Evolutionary conservation across 92 coral and sea anemone species (phyloP), one percentile per base, ranked within the genome.

Genomic region (Siderastrea radians): DNA sequence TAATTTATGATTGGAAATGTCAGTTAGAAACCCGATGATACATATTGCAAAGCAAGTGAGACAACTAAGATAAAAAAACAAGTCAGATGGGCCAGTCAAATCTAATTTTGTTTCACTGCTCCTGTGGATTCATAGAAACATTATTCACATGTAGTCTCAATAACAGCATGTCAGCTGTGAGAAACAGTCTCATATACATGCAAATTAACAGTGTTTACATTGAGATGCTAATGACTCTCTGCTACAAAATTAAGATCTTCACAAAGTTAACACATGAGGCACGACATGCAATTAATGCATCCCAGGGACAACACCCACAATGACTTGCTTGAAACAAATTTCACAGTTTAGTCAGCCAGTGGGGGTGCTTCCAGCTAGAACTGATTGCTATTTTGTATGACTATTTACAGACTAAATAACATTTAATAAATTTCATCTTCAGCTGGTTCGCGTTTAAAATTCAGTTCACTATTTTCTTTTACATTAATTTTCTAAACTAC

Each of bases 1-100:
- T 64, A 66, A 80, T 80, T 78, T 5, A 67, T 67, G 64, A 51
- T 43, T 38, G 52, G 75, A 51, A 66, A 64, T 65, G 59, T 62
- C 63, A 79, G 60, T 61, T 61, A 19, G 17, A 47, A 65, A 26
- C 19, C 70, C 47, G 1, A 53, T 16, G 55, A 10, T 3, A 48
- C 61, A 46, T 3, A 6, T 4, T 65, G 64, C 68, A 43, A 46
- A 75, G 8, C 38, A 4, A 45, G 10, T 26, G 16, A 61, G 16
- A 61, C 66, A 61, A 59, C 11, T 7, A 13, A 5, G 16, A 17
- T 61, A 13, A 17, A 13, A 61, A 53, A 61, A 13, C 17, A 13
- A 3, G 26, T 13, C 14, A 61, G 3, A 13, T 61, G 66, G 38
- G 38, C 38, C 38, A 26, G 38, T 4, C 71, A 62, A 9, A 16